Base-by-base conservation (phyloP, 2,113 vertebrate species). In the Psittacus erithacus region DNA sequence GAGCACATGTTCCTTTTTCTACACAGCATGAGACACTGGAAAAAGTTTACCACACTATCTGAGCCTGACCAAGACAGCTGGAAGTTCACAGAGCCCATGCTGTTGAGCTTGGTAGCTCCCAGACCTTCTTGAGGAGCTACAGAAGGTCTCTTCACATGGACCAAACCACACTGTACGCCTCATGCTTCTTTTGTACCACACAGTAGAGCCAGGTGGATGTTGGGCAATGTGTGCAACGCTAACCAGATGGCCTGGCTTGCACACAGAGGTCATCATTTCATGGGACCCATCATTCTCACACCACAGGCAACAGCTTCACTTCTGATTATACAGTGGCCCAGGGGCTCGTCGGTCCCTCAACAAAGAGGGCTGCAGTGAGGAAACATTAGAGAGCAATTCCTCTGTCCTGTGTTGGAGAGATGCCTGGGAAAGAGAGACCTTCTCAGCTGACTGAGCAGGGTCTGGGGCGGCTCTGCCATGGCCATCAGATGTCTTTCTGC, bases 381-480 rank as follows among this genome's bases (percentile, higher is more conserved):
- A 35, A 63, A 74, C 9, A 33, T 6, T 3, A 44, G 44, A 64
- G 17, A 64, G 19, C 11, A 38, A 55, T 29, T 92, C 41, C 59
- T 50, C 41, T 57, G 44, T 33, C 18, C 41, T 22, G 8, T 49
- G n/a, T 24, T 49, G 22, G 39, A 79, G 35, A 74, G 71, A 41
- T 29, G 29, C 9, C 33, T 35, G 22, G 24, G 43, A 78, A 85
- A 17, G 43, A 69, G 49, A 19, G 20, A 22, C 55, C 55, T 23
- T 59, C 55, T n/a, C n/a, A 39, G 28, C 28, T 49, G 67, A 46
- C 28, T 3, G 7, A 76, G 63, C 46, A 33, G 11, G 6, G 12
- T 3, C 35, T 71, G 57, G 33, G 29, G 28, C 41, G 10, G 55
- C 33, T 79, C 49, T 62, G 49, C 41, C 0, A 0, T 0, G 0